Conservation (phyloP, 2,113 vertebrate genomes). For the Halcyon senegalensis region DNA sequence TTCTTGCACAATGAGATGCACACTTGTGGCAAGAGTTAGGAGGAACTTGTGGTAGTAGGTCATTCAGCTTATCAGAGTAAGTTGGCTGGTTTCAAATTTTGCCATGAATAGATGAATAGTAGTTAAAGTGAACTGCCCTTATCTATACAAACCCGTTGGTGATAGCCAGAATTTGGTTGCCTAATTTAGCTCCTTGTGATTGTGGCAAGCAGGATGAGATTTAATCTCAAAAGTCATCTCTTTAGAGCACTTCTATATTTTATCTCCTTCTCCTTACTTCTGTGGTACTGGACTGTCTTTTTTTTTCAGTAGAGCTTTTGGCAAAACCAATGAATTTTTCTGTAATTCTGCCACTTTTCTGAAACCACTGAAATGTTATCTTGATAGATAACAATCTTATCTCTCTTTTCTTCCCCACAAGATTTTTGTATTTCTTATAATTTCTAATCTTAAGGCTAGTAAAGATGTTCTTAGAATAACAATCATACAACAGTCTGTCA, state of each 20-base stretch:
- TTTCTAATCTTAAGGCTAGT: conserved; percentile 1
- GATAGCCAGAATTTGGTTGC: neutral
- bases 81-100: neutral
- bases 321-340: neutral
- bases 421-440: conserved; percentile 9
- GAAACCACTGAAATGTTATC: neutral
- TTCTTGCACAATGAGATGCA: neutral
- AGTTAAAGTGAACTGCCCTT: neutral
- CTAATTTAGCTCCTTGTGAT: neutral
- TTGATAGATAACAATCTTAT: neutral
- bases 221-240: neutral
- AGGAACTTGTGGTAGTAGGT: neutral
- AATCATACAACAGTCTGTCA: neutral
- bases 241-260: neutral
- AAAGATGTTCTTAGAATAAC: conserved; percentile 33
- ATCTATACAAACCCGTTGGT: neutral
- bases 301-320: neutral
- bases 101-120: neutral
- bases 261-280: neutral
- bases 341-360: neutral
- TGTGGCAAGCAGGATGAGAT: neutral
- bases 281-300: neutral
- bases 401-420: neutral
- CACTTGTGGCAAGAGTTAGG: neutral
- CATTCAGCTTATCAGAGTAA: neutral